Percentiles rank a stretch among this genome's conserved stretches.
Conservation (phyloP, 1,140 invertebrate species). For the Phymastichus coffea region DNA sequence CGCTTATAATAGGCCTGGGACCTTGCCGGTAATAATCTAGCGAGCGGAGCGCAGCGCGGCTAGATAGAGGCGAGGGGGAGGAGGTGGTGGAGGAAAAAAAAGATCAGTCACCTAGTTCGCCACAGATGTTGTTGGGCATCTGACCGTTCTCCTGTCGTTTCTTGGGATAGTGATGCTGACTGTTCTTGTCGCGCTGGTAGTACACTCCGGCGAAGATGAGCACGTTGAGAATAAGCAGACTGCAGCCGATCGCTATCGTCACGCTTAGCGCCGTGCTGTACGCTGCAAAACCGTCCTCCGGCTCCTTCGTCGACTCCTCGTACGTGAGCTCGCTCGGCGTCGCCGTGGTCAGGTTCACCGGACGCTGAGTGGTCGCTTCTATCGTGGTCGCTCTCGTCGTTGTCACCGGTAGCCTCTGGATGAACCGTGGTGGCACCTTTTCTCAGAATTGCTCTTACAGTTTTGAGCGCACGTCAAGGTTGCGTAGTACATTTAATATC, state of each 20-base stretch:
- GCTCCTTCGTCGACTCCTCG: conserved; percentile 58
- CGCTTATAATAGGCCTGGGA: too few relatives aligned
- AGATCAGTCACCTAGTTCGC: conserved; percentile 62
- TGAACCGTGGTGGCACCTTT: conserved; percentile 51
- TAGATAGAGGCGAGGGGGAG: too few relatives aligned
- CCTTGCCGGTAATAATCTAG: too few relatives aligned
- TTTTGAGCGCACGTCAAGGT: too few relatives aligned
- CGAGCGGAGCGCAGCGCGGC: too few relatives aligned
- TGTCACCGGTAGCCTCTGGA: conserved; percentile 51
- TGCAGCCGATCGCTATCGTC: conserved; percentile 92
- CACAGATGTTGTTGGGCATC: conserved; percentile 81
- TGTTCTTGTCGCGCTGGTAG: conserved; percentile 84
- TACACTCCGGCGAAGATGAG: conserved; percentile 92
- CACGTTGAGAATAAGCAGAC: conserved; percentile 84
- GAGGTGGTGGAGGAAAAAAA: background rate
- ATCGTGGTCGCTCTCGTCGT: conserved; percentile 40
- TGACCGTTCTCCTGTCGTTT: conserved; percentile 80
- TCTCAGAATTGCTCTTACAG: background rate
- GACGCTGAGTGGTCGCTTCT: conserved; percentile 39
- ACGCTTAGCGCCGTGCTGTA: conserved; percentile 87
- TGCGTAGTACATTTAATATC: too few relatives aligned
- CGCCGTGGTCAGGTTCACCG: conserved; percentile 38
- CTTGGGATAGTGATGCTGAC: conserved; percentile 62
- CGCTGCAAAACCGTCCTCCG: conserved; percentile 81
- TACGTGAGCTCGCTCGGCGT: conserved; percentile 46